Percentiles rank a stretch among this genome's conserved stretches.
Evolutionary conservation across 2,797 vertebrate species (phyloP).

Genomic region (Petrocephalus schoutedeni): DNA sequence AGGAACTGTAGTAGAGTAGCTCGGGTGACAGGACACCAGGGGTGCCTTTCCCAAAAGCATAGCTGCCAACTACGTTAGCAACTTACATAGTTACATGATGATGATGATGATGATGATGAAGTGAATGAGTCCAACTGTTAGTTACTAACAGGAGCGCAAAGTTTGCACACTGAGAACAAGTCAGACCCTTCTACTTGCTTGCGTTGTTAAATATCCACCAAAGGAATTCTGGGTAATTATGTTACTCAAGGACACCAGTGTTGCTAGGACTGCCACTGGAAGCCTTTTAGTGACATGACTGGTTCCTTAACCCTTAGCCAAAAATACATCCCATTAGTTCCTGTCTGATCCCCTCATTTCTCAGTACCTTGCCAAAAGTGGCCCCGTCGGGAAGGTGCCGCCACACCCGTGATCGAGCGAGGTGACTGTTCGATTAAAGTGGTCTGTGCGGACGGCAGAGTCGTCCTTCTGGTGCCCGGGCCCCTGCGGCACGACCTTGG

Average conservation of each 20-base stretch:
- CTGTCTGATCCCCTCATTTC: neutral
- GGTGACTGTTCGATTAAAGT: neutral
- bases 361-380: neutral
- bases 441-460: neutral
- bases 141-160: no score
- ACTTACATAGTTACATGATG: no score
- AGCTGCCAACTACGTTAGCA: no score
- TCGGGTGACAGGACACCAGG: neutral
- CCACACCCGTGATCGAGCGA: neutral
- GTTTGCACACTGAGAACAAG: neutral
- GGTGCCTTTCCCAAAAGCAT: no score
- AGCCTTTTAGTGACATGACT: neutral
- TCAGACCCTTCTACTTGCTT: neutral
- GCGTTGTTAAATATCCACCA: neutral
- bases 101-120: no score
- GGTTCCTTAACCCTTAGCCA: neutral
- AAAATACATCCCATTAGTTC: neutral
- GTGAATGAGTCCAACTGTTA: no score
- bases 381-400: neutral
- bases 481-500: neutral
- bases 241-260: neutral
- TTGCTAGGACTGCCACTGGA: neutral
- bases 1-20: neutral
- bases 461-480: neutral
- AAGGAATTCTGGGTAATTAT: conserved; percentile 4